Base-by-base conservation (phyloP, 2,888 invertebrate genomes). In the Coremacera marginata region DNA sequence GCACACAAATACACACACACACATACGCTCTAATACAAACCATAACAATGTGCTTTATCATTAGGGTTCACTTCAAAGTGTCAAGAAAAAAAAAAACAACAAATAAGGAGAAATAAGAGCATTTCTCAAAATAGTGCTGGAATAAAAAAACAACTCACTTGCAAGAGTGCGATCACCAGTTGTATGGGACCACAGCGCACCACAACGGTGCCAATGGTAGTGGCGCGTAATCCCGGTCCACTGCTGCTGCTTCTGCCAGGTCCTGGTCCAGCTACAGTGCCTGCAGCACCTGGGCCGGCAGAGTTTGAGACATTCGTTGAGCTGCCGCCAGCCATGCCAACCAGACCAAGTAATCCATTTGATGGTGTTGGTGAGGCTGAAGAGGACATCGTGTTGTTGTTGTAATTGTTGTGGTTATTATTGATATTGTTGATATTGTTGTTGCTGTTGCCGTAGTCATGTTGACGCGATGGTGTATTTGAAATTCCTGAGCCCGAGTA, bases 151-250 rank as follows among this genome's bases (percentile, higher is more conserved):
- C 74, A 68, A 52, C 89, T 84, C 93, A 96, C 96, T 93, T 95
- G 94, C 83, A 97, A 91, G 81, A 97, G 91, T 80, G 96, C 96
- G 85, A 97, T 94, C 86, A 97, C 95, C 86, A 97, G 93, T 88
- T 95, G 93, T 65, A 96, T 94, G 84, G 93, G 92, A 81, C 96
- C 96, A 87, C 96, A 95, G 88, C 95, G 95, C 80, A 97, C 94
- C 68, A 96, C 96, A 83, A 97, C 96, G 77, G 97, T 96, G 89
- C 96, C 96, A 85, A 97, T 94, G 83, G 96, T 96, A 78, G 96
- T 96, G 75, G 95, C 94, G 82, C 92, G 91, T 60, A 86, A 82
- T 79, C 86, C 82, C 67, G 80, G 77, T 60, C 71, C 71, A 44
- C 68, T 62, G 25, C 57, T 68, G n/a, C 77, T 75, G 51, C 62